A percentile compares a stretch with the other conserved stretches of the same genome.
These are phyloP conservation scores for Mizuhopecten yessoensis DNA, from an alignment of 1,140 invertebrate species.

Conservation along the genomic window DNA sequence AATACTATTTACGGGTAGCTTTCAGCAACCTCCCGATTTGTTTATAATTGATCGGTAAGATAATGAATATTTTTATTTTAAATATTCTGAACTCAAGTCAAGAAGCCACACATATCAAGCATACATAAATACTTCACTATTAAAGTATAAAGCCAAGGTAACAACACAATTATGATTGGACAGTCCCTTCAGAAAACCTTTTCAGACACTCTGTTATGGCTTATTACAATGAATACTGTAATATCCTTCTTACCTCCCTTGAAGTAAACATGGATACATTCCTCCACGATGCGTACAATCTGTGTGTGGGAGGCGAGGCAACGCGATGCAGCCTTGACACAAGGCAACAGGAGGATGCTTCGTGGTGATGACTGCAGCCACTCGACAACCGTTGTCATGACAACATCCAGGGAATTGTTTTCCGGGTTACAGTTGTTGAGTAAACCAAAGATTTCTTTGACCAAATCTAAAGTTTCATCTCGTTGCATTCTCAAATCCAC, in stretches of 20 bases:
- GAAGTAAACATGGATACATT: constrained; percentile 80
- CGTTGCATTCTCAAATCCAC: constrained; percentile 84
- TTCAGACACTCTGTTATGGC: too few species aligned
- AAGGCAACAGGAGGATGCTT: constrained; percentile 78
- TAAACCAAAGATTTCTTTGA: constrained; percentile 84
- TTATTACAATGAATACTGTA: too few species aligned
- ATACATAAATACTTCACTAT: too few species aligned
- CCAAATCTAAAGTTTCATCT: constrained; percentile 85
- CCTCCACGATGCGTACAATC: constrained; percentile 79
- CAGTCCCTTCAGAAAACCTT: too few species aligned
- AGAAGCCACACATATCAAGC: too few species aligned
- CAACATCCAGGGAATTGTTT: constrained; percentile 83
- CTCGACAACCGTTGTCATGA: constrained; percentile 84
- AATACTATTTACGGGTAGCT: too few species aligned
- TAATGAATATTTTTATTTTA: too few species aligned
- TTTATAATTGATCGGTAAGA: too few species aligned
- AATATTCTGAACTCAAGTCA: too few species aligned
- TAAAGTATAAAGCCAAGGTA: too few species aligned
- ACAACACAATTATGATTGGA: too few species aligned
- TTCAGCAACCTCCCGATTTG: too few species aligned
- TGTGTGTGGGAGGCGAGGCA: constrained; percentile 78
- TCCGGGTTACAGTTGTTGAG: constrained; percentile 83
- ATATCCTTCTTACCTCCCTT: constrained; percentile 69
- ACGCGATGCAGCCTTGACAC: constrained; percentile 76
- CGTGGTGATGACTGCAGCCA: constrained; percentile 80